phyloP scores from a whole-genome alignment of 1,140 invertebrate genomes.

The Drosophila seguyi region DNA sequence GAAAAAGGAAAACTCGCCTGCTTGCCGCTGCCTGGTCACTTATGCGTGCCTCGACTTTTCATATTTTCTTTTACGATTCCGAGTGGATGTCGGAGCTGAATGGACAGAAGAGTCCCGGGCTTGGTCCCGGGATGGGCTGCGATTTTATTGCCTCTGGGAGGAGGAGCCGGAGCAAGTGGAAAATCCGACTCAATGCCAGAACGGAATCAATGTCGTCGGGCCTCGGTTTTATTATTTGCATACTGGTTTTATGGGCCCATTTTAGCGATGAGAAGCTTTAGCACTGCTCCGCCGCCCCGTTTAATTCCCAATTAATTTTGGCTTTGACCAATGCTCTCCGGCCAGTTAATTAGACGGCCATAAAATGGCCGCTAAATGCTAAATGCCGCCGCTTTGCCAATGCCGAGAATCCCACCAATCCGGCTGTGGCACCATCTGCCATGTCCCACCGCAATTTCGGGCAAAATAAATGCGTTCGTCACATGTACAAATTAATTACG shows the following conservation, averaged over 20 bases:
- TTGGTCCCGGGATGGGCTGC: slow-evolving; percentile 3
- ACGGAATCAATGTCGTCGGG: slow-evolving; percentile 40
- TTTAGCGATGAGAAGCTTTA: slow-evolving; percentile 18
- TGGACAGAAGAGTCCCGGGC: slow-evolving; percentile 19
- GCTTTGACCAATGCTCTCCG: slow-evolving; percentile 57
- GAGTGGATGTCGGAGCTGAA: slow-evolving; percentile 21
- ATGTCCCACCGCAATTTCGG: slow-evolving; percentile 24
- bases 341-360: slow-evolving; percentile 56
- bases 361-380: slow-evolving; percentile 52
- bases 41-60: slow-evolving; percentile 28
- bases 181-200: background rate
- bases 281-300: slow-evolving; percentile 16
- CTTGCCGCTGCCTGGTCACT: background rate
- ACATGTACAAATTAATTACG: slow-evolving; percentile 53
- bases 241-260: slow-evolving; percentile 62
- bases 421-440: slow-evolving; percentile 7
- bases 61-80: slow-evolving; percentile 51
- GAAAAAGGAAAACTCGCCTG: background rate
- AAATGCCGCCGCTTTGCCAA: slow-evolving; percentile 17
- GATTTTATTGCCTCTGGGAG: slow-evolving; percentile 37
- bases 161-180: background rate
- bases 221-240: slow-evolving; percentile 67
- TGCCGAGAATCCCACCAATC: background rate
- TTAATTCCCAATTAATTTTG: slow-evolving; percentile 81
- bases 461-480: slow-evolving; percentile 42